phyloP scores from a whole-genome alignment of 2,888 invertebrate genomes.

The Cheilosia vernalis region DNA sequence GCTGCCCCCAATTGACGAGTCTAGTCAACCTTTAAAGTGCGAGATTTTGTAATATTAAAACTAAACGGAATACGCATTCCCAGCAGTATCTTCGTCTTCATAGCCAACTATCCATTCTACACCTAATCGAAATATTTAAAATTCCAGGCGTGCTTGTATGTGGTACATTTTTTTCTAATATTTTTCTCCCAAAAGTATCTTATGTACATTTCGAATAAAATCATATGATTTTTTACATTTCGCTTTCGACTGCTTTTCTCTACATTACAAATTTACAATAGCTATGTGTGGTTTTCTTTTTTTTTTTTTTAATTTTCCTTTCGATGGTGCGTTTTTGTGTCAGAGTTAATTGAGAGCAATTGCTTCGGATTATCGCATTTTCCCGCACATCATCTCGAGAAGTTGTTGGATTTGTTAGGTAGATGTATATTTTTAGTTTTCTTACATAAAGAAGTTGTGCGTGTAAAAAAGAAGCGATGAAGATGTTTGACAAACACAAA shows the following conservation, averaged over 20 bases:
- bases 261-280: conserved; percentile 16
- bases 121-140: not conserved
- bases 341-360: conserved; percentile 70
- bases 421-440: conserved; percentile 42
- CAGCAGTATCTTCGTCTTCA: too few relatives aligned
- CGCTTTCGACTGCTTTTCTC: conserved; percentile 27
- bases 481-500: conserved; percentile 7
- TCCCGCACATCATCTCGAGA: conserved; percentile 46
- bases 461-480: conserved; percentile 5
- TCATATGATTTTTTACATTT: conserved; percentile 19
- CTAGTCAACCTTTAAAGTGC: not conserved
- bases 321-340: conserved; percentile 63
- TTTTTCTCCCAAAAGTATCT: conserved; percentile 31
- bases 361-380: conserved; percentile 70
- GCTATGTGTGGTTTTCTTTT: not conserved
- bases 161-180: not conserved
- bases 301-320: conserved; percentile 55
- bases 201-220: conserved; percentile 25
- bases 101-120: too few relatives aligned
- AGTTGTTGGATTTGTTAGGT: conserved; percentile 15
- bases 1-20: too few relatives aligned
- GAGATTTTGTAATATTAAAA: not conserved
- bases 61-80: not conserved
- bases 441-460: conserved; percentile 44
- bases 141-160: conserved; percentile 5